Evolutionary conservation across 2,888 invertebrate species (phyloP).

Genomic region (Phortica magna): DNA sequence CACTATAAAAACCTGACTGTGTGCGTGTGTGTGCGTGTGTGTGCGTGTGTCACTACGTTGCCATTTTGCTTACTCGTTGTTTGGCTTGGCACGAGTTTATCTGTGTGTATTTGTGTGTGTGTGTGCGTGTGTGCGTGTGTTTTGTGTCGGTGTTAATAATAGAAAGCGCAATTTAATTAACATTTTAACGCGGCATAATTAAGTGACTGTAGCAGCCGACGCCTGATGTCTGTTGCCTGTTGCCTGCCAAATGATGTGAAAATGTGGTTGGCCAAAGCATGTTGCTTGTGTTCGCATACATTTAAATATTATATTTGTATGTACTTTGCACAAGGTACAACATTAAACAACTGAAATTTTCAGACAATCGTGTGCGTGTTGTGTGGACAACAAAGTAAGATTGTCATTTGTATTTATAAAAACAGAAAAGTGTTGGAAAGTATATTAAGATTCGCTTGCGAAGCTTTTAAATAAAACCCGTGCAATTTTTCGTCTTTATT

Average conservation of each 20-base stretch:
- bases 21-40: neutral
- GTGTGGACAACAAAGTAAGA: too few relatives aligned
- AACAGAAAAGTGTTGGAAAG: too few relatives aligned
- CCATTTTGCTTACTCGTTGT: neutral
- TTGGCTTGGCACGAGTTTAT: neutral
- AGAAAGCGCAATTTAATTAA: conserved; percentile 57
- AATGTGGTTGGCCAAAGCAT: neutral
- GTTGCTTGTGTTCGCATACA: neutral
- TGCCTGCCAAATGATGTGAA: conserved; percentile 37
- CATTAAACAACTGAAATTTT: too few relatives aligned
- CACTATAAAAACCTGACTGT: conserved; percentile 19
- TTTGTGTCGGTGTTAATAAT: conserved; percentile 51
- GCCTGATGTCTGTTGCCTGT: conserved; percentile 26
- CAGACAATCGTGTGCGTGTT: too few relatives aligned
- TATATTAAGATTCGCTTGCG: too few relatives aligned
- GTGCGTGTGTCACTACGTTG: neutral
- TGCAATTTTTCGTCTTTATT: too few relatives aligned
- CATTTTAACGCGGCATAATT: conserved; percentile 61
- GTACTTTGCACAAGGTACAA: too few relatives aligned
- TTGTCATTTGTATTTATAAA: too few relatives aligned
- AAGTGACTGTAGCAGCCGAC: conserved; percentile 49
- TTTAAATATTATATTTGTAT: too few relatives aligned
- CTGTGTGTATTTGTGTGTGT: neutral
- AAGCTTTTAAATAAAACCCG: too few relatives aligned
- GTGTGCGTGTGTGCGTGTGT: conserved; percentile 8